Evolutionary conservation across 2,888 invertebrate genomes (phyloP).

Genomic region (Drosophila phalerata): DNA sequence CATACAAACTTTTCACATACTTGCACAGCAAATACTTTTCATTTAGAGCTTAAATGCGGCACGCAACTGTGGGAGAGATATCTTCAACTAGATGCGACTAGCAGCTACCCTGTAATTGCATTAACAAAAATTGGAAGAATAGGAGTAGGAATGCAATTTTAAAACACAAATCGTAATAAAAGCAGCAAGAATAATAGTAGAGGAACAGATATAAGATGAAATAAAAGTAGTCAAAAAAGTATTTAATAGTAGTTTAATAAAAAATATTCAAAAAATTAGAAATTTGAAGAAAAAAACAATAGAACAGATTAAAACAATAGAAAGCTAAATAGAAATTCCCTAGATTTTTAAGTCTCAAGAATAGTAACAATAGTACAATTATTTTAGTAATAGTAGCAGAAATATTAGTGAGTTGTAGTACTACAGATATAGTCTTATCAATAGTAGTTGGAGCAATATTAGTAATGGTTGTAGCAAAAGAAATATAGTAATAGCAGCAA

Average conservation of each 20-base stretch:
- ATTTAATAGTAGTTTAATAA: too few species aligned
- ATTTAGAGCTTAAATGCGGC: constrained; percentile 50
- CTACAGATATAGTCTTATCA: not conserved
- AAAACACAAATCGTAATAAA: not conserved
- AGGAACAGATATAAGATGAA: too few species aligned
- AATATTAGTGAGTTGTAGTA: too few species aligned
- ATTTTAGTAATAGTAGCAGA: not conserved
- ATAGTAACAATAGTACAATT: not conserved
- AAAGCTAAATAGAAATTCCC: too few species aligned
- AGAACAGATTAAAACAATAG: not conserved
- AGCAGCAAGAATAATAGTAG: not conserved
- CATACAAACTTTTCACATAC: constrained; percentile 6
- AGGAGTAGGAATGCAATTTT: too few species aligned
- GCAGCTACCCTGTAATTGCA: constrained; percentile 16
- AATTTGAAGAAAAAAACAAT: not conserved
- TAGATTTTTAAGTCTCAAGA: too few species aligned
- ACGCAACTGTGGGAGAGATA: constrained; percentile 40
- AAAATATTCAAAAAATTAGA: too few species aligned
- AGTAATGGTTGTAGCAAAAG: not conserved
- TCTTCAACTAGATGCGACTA: not conserved
- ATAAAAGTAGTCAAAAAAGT: not conserved
- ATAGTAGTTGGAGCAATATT: not conserved
- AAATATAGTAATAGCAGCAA: not conserved
- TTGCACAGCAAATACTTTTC: constrained; percentile 42
- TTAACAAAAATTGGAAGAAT: too few species aligned